Evolutionary conservation across 2,888 invertebrate genomes (phyloP), one percentile per base, ranked within the genome.

Genomic region (Polydrusus tereticollis): DNA sequence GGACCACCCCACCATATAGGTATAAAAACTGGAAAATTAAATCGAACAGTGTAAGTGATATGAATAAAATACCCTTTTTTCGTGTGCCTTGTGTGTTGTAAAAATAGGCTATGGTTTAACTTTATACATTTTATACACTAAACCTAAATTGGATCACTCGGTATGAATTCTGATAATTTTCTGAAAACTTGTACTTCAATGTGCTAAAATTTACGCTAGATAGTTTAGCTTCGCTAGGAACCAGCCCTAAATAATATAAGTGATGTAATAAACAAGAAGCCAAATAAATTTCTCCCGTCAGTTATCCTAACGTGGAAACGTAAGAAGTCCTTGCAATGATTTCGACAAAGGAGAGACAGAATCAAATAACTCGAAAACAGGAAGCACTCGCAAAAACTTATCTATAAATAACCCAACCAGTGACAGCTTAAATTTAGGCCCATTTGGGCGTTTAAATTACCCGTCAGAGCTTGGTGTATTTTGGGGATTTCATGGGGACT

Each of bases 291-390:
- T 7, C 6, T 41, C 16, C 16, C n/a, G 16, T 41, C 41, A 5
- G 14, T 41, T n/a, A 41, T 16, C 41, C 41, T 6, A 12, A 41
- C 41, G 16, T 16, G 41, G 16, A 16, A 16, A 16, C 41, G 16
- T n/a, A 16, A 14, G 14, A 41, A 5, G n/a, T n/a, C 41, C 2
- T 1, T 14, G 38, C 1, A 41, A 41, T 2, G 41, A 41, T 41
- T 41, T 41, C 4, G 14, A 41, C 41, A 41, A 41, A 41, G 41
- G 16, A 41, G 16, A 14, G n/a, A 62, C 16, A 45, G 41, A 62
- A 38, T 50, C 64, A 55, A 64, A 64, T 64, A 64, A 18, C 52
- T 36, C 10, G 64, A 64, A 64, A 64, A 55, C 64, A 47, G 36
- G 36, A 64, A 64, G 45, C 16, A 36, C 12, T 29, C 43, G 43